Conservation (phyloP, 2,888 invertebrate genomes). For the Leptogaster cylindrica region DNA sequence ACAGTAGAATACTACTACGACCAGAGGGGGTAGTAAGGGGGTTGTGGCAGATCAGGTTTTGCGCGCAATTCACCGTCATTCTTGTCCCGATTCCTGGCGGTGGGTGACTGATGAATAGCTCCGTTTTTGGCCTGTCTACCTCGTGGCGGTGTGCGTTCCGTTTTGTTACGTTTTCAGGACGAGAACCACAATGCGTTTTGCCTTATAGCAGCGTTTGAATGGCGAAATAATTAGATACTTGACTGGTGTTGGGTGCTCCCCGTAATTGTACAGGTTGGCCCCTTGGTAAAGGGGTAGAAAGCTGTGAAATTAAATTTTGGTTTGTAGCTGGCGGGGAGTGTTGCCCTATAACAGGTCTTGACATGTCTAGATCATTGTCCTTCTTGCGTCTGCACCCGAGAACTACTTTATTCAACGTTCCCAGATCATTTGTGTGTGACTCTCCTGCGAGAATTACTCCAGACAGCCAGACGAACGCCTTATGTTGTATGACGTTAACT, state of each 20-base stretch:
- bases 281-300: background rate
- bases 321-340: background rate
- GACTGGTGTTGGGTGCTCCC: background rate
- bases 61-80: slow-evolving; percentile 40
- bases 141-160: background rate
- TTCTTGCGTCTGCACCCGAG: background rate
- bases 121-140: background rate
- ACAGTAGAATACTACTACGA: background rate
- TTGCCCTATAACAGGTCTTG: background rate
- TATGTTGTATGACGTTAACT: background rate
- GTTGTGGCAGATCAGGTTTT: slow-evolving; percentile 25
- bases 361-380: slow-evolving; percentile 12
- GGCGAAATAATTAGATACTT: background rate
- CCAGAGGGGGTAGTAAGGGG: background rate
- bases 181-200: background rate
- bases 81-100: slow-evolving; percentile 15
- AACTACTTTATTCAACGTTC: background rate
- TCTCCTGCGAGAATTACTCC: background rate
- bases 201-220: slow-evolving; percentile 8
- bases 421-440: background rate
- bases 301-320: background rate
- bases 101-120: background rate
- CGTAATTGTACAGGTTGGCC: background rate
- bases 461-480: background rate
- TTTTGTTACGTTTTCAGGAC: background rate